A percentile compares a stretch with the other conserved stretches of the same genome.
These are phyloP conservation scores for Mus caroli DNA, from an alignment of 2,797 vertebrate species.

Conservation along the genomic window DNA sequence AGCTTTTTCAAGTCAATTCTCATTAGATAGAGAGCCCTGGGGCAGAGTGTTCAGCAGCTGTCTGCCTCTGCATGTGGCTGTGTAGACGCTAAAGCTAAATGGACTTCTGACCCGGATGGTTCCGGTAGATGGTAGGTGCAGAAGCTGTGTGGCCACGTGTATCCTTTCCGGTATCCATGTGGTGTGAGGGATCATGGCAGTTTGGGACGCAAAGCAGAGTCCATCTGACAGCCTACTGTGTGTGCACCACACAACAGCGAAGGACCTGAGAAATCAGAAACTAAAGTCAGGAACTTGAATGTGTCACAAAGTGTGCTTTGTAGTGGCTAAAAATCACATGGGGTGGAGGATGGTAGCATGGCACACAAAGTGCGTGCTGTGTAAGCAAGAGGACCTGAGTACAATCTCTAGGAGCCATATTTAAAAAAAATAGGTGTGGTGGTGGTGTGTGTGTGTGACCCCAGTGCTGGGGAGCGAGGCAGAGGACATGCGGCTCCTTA, in stretches of 20 bases:
- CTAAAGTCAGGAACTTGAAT: background rate
- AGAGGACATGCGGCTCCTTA: background rate
- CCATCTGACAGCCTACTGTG: background rate
- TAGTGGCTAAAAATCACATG: background rate
- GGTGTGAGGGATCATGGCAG: background rate
- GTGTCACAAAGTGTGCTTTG: background rate
- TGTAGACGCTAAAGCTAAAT: background rate
- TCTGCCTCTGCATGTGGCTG: background rate
- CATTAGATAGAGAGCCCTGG: constrained; percentile 55
- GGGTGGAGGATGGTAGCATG: background rate
- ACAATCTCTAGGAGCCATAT: too few relatives aligned
- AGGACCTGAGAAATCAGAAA: background rate
- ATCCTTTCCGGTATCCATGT: background rate
- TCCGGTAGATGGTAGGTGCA: background rate
- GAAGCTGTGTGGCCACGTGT: background rate
- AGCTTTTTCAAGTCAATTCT: constrained; percentile 70
- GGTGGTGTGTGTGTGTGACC: too few relatives aligned
- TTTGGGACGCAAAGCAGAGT: background rate
- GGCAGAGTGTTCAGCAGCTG: background rate
- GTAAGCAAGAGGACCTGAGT: too few relatives aligned
- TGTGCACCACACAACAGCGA: too few relatives aligned
- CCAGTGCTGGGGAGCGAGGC: too few relatives aligned
- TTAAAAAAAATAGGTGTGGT: too few relatives aligned
- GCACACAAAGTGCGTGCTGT: background rate
- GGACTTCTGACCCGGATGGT: background rate